Percentiles rank a stretch among this genome's conserved stretches.
phyloP scores from a whole-genome alignment of 2,113 vertebrate species.

The Hydrolagus affinis region DNA sequence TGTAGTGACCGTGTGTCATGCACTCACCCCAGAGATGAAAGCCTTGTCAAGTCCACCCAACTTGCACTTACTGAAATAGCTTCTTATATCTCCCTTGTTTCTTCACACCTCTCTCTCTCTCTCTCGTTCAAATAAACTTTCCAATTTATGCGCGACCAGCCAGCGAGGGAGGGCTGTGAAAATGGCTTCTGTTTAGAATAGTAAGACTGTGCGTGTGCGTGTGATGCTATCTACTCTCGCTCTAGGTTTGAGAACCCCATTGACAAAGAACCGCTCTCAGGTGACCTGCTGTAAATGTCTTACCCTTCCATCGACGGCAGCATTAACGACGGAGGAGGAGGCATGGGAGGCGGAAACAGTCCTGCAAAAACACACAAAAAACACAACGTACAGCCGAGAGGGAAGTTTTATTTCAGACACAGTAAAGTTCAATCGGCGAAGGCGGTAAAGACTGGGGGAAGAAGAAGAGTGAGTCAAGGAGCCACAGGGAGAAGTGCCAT shows the following conservation, averaged over 20 bases:
- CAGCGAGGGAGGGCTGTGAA: no score
- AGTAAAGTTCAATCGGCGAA: neutral
- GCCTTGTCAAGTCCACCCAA: neutral
- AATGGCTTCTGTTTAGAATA: no score
- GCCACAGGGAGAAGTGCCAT: no score
- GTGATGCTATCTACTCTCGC: neutral
- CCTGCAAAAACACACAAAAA: constrained; percentile 40
- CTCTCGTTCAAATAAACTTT: no score
- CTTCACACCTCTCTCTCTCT: neutral
- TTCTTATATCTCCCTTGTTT: neutral
- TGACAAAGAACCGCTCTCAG: neutral
- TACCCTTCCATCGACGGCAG: constrained; percentile 55
- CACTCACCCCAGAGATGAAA: neutral
- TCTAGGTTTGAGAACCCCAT: neutral
- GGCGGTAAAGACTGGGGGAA: no score
- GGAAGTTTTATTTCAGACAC: neutral
- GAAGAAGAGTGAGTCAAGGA: no score
- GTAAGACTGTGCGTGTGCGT: no score
- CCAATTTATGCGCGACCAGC: no score
- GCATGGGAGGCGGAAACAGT: constrained; percentile 55
- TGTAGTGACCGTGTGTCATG: no score
- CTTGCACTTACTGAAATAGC: neutral
- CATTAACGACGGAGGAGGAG: constrained; percentile 52
- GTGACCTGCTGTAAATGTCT: constrained; percentile 33
- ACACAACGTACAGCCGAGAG: neutral